Evolutionary conservation across 2,797 vertebrate genomes (phyloP).

Genomic region (Spheniscus humboldti): DNA sequence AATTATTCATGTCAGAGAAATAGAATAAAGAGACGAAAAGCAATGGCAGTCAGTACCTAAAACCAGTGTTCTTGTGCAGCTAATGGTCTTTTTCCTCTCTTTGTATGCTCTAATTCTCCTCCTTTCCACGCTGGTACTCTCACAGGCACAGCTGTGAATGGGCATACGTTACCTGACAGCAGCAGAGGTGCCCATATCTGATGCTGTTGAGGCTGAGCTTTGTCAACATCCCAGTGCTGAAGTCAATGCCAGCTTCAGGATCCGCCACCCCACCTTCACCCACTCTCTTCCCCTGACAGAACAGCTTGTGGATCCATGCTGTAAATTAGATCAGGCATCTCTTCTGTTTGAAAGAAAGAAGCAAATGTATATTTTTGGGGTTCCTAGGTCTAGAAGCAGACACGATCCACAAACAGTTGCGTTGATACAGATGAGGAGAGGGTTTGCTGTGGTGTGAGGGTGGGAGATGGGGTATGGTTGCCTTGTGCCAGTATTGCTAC

Average conservation of each 20-base stretch:
- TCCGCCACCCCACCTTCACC: background rate
- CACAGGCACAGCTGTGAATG: background rate
- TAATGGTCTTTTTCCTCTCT: background rate
- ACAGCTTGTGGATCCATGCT: accelerated
- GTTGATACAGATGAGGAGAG: background rate
- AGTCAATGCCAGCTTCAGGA: background rate
- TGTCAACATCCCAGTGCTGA: background rate
- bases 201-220: background rate
- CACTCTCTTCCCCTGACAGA: background rate
- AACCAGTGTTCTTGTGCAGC: background rate
- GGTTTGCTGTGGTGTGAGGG: background rate
- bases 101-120: background rate
- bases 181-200: background rate
- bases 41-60: background rate
- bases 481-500: background rate
- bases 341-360: background rate
- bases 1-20: slow-evolving; percentile 50
- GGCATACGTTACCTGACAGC: background rate
- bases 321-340: background rate
- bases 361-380: background rate
- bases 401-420: too few species aligned
- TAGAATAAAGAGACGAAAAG: background rate
- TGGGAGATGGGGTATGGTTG: background rate
- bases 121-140: background rate
- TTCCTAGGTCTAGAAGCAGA: background rate